phyloP scores from a whole-genome alignment of 2,888 invertebrate genomes.

The Maniola hyperantus region DNA sequence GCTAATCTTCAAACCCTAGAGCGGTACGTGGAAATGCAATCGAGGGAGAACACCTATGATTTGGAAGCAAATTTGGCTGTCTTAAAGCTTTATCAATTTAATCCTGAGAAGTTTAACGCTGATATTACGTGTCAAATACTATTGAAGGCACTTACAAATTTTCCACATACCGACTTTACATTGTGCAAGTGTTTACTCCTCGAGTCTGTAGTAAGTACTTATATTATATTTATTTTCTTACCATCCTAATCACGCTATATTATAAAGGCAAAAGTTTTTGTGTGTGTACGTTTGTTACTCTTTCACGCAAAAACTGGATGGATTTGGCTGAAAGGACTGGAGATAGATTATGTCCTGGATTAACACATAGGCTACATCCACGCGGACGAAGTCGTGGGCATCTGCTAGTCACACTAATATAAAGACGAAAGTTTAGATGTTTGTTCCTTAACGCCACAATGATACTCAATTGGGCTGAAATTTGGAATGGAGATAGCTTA shows the following conservation, averaged over 20 bases:
- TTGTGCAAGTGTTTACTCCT: constrained; percentile 98
- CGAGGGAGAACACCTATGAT: constrained; percentile 96
- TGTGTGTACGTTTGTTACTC: too few species aligned
- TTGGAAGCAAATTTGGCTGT: constrained; percentile 98
- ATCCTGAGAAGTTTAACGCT: constrained; percentile 92
- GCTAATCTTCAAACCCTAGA: constrained; percentile 95
- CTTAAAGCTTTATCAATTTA: constrained; percentile 98
- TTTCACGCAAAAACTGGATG: too few species aligned
- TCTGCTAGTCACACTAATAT: too few species aligned
- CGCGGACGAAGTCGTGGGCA: too few species aligned
- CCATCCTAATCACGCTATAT: neutral
- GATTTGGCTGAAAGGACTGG: too few species aligned
- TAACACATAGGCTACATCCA: too few species aligned
- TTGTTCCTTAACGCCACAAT: too few species aligned
- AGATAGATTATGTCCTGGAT: too few species aligned
- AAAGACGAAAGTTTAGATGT: too few species aligned
- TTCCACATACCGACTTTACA: constrained; percentile 98
- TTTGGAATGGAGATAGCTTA: too few species aligned
- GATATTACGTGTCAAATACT: constrained; percentile 95
- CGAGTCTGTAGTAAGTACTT: constrained; percentile 80
- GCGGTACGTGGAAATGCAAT: constrained; percentile 96
- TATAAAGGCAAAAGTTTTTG: too few species aligned
- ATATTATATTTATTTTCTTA: neutral
- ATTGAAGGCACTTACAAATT: constrained; percentile 96
- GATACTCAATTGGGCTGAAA: too few species aligned